These are phyloP conservation scores for Drosophila phalerata DNA, from an alignment of 2,888 invertebrate species.

Conservation along the genomic window DNA sequence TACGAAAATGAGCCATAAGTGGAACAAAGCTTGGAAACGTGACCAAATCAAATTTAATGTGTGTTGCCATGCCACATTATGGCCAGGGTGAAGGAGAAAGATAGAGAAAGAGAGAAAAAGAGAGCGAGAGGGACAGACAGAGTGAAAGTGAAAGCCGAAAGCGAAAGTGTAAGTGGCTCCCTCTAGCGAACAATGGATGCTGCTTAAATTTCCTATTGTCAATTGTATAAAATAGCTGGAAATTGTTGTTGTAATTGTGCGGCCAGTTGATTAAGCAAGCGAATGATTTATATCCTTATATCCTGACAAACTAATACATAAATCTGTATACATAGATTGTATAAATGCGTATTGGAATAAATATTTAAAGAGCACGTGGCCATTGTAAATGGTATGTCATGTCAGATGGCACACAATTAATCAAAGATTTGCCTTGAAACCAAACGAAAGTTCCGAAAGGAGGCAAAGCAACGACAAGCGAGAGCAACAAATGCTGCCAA, in stretches of 20 bases:
- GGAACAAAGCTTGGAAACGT: constrained; percentile 85
- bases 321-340: neutral
- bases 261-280: constrained; percentile 25
- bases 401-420: constrained; percentile 73
- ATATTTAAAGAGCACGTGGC: constrained; percentile 80
- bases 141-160: neutral
- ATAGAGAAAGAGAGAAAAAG: constrained; percentile 1
- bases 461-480: neutral
- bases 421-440: constrained; percentile 73
- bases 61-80: constrained; percentile 39
- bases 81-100: constrained; percentile 14
- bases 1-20: constrained; percentile 84
- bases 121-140: neutral
- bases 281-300: constrained; percentile 58
- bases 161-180: constrained; percentile 47
- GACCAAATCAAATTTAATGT: constrained; percentile 85
- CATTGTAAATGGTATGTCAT: constrained; percentile 78
- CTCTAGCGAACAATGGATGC: constrained; percentile 31
- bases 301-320: neutral
- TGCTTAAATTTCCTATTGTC: constrained; percentile 18
- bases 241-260: constrained; percentile 39
- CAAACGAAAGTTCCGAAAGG: constrained; percentile 22
- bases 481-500: constrained; percentile 3
- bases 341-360: constrained; percentile 44
- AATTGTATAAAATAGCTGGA: constrained; percentile 43